These are phyloP conservation scores for Pelmatolapia mariae DNA, from an alignment of 2,113 vertebrate species.

Conservation along the genomic window DNA sequence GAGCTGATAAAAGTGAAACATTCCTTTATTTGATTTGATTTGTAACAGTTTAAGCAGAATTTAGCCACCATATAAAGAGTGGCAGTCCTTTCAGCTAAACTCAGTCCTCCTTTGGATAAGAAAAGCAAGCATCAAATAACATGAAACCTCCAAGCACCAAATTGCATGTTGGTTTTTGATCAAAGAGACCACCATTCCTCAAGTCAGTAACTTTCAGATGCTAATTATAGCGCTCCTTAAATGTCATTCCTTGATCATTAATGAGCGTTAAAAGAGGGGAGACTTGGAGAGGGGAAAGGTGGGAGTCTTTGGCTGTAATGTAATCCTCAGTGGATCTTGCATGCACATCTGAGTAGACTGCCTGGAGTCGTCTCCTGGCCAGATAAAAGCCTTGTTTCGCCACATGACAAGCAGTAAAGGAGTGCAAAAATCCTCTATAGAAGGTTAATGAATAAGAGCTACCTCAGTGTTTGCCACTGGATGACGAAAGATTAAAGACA, in stretches of 20 bases:
- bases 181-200: slow-evolving; percentile 8
- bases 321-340: slow-evolving; percentile 17
- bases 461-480: slow-evolving; percentile 10
- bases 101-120: not conserved
- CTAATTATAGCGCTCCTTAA: slow-evolving; percentile 32
- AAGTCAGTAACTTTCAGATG: slow-evolving; percentile 11
- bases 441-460: slow-evolving; percentile 38
- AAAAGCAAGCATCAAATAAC: not conserved
- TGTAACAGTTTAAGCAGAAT: not conserved
- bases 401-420: slow-evolving; percentile 50
- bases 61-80: not conserved
- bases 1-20: not conserved
- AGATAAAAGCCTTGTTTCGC: slow-evolving; percentile 59
- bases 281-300: not conserved
- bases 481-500: slow-evolving; percentile 14
- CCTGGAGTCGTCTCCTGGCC: slow-evolving; percentile 58
- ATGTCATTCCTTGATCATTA: slow-evolving; percentile 33
- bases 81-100: not conserved
- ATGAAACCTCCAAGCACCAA: not conserved
- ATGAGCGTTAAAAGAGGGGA: not conserved
- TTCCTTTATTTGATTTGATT: not conserved
- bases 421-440: slow-evolving; percentile 23
- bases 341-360: slow-evolving; percentile 55
- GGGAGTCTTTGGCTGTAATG: slow-evolving; percentile 21
- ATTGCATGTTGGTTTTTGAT: slow-evolving; percentile 11